These are phyloP conservation scores for Chrysina gloriosa DNA, from an alignment of 2,888 invertebrate genomes.

Conservation along the genomic window DNA sequence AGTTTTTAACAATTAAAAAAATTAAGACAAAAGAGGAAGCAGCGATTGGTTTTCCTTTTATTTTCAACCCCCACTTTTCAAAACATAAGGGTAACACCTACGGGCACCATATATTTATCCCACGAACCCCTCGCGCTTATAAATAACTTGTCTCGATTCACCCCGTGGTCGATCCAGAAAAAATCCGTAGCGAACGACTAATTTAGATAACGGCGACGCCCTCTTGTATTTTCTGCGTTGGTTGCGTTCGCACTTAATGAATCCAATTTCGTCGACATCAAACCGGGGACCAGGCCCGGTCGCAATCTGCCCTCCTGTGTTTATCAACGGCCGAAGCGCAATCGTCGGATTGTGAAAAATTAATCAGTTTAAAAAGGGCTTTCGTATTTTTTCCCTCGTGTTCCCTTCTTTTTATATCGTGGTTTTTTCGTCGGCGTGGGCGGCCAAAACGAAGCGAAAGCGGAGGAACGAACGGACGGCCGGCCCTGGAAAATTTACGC, in stretches of 20 bases:
- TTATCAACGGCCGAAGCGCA: slow-evolving; percentile 22
- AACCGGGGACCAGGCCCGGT: background rate
- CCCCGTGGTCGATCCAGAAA: background rate
- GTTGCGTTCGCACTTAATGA: slow-evolving; percentile 13
- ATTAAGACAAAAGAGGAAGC: no score
- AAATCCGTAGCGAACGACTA: background rate
- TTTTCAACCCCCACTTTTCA: no score
- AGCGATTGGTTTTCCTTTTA: no score
- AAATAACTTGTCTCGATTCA: background rate
- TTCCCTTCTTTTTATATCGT: no score
- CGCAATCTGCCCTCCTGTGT: background rate
- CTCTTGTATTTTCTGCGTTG: slow-evolving; percentile 5
- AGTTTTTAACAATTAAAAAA: no score
- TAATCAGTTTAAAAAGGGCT: slow-evolving; percentile 36
- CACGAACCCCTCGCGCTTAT: no score
- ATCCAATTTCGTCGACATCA: slow-evolving; percentile 22
- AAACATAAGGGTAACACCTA: no score
- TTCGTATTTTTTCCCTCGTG: slow-evolving; percentile 8
- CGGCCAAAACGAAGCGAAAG: no score
- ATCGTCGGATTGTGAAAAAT: slow-evolving; percentile 30
- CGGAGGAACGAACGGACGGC: no score
- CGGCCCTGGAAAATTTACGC: no score
- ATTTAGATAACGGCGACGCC: slow-evolving; percentile 8
- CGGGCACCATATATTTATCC: no score
- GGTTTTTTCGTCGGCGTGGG: no score